Evolutionary conservation across 2,888 invertebrate genomes (phyloP), one percentile per base, ranked within the genome.

Genomic region (Alsophila aescularia): DNA sequence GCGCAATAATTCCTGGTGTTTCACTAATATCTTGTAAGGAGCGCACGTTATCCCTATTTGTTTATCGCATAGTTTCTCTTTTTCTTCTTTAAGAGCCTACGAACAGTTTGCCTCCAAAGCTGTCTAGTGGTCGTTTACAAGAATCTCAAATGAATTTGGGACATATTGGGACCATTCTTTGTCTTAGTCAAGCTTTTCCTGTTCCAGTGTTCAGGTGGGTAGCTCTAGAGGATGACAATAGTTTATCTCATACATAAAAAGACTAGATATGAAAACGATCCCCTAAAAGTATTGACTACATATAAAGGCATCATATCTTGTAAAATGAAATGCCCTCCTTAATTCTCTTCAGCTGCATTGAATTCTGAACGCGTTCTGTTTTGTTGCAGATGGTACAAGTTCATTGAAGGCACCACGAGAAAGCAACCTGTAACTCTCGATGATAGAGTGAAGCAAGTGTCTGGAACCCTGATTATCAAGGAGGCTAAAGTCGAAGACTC

Each of bases 381-480:
- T 93, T 93, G 93, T 95, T 96, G 10, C 95, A 98, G 98, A 93
- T 98, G 97, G 98, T 98, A 96, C 89, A 98, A 98, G 84, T 97
- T 97, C 87, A 95, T 97, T 73, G 97, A 97, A 70, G 97, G 97
- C 47, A 96, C 96, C 0, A 94, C 95, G 2, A 93, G 96, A 49
- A 96, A 97, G 79, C 96, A 96, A 81, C 96, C 96, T n/a, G 97
- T 98, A n/a, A 93, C 95, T 31, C 89, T 98, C 64, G 96, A 97
- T 80, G 98, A 98, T 60, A 94, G 98, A 71, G 96, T 98, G 14
- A 96, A 97, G 73, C 98, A 98, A 92, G 96, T 97, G 12, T 98
- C 98, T 58, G 98, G 98, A 53, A 98, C 98, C 59, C 92, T 99
- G 70, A 97, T 98, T 68, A 98, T 99, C 67, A 95, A 96, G 64